Evolutionary conservation across 2,113 vertebrate species (phyloP).

Genomic region (Sitta europaea): DNA sequence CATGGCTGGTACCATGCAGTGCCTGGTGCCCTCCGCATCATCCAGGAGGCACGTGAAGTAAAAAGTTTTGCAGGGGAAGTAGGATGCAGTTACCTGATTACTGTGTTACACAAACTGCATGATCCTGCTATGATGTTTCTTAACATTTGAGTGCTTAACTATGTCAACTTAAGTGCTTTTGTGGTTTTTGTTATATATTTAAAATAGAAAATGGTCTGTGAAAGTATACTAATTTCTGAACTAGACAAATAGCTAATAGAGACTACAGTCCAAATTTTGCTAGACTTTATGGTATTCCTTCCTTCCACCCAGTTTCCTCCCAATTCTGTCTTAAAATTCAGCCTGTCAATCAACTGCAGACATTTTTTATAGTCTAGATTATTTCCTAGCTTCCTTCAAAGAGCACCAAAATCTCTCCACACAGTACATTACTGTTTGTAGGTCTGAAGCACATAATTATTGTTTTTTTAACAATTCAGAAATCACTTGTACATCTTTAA

Average conservation of each 20-base stretch:
- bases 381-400: neutral
- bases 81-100: accelerated
- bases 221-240: neutral
- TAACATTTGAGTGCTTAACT: neutral
- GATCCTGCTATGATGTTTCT: neutral
- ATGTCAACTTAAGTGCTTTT: neutral
- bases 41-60: neutral
- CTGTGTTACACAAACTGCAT: neutral
- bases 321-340: neutral
- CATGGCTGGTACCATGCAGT: neutral
- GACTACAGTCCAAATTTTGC: neutral
- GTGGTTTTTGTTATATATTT: neutral
- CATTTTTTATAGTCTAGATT: neutral
- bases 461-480: neutral
- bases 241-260: neutral
- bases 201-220: neutral
- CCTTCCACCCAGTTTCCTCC: neutral
- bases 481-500: neutral
- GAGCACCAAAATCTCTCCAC: neutral
- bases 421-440: neutral
- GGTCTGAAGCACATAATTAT: neutral
- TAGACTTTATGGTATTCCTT: neutral
- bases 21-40: accelerated
- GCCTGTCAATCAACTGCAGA: neutral
- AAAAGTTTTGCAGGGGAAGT: neutral